Percentiles rank a stretch among this genome's conserved stretches.
Evolutionary conservation across 2,797 vertebrate species (phyloP).

Genomic region (Sandelia bainsii): DNA sequence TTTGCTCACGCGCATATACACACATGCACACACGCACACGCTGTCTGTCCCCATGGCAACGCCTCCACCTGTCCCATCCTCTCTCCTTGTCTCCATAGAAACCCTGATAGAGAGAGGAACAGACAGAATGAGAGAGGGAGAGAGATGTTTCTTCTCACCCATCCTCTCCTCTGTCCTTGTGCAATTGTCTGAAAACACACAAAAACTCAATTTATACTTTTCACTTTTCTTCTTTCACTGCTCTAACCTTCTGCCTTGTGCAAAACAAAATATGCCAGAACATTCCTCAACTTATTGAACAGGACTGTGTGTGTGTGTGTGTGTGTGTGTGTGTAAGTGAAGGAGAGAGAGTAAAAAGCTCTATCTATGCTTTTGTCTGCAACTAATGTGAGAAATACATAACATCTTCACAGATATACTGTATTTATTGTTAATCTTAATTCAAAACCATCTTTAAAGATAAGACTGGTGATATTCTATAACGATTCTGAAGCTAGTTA

Average conservation of each 20-base stretch:
- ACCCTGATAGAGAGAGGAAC: conserved; percentile 61
- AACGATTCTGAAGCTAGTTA: not conserved
- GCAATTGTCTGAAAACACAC: conserved; percentile 53
- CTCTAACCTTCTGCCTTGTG: not conserved
- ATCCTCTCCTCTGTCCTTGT: conserved; percentile 73
- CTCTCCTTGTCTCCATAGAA: conserved; percentile 79
- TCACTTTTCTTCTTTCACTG: not conserved
- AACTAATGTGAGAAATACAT: not conserved
- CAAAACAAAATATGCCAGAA: conserved; percentile 16
- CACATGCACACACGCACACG: conserved; percentile 31
- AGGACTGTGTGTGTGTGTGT: not conserved
- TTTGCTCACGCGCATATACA: conserved; percentile 11
- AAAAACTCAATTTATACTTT: conserved; percentile 36
- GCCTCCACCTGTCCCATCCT: conserved; percentile 80
- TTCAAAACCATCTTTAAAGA: not conserved
- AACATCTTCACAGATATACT: not conserved
- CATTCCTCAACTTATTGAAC: conserved; percentile 21
- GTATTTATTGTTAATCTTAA: not conserved
- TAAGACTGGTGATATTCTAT: not conserved
- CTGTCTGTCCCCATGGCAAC: conserved; percentile 83
- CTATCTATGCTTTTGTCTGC: not conserved
- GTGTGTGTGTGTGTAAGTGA: not conserved
- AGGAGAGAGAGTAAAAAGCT: not conserved
- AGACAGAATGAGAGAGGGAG: conserved; percentile 30
- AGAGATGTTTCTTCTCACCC: conserved; percentile 45